Percentiles rank a stretch among this genome's conserved stretches.
Evolutionary conservation across 2,888 invertebrate species (phyloP).

Genomic region (Callyntrura sp.): DNA sequence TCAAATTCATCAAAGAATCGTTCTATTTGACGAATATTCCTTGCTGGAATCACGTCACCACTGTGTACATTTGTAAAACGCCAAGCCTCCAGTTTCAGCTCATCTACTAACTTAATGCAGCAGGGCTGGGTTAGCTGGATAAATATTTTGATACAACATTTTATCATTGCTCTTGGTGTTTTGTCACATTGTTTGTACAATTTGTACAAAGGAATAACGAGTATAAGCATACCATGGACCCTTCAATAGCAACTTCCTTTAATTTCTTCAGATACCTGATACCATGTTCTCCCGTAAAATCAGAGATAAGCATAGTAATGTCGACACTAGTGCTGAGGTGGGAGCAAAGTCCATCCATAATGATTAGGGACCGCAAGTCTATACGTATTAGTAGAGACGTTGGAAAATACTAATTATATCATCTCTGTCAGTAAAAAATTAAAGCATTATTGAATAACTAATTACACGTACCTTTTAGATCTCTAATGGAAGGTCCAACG

Average conservation of each 20-base stretch:
- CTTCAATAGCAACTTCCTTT: slow-evolving; percentile 65
- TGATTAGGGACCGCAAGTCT: slow-evolving; percentile 53
- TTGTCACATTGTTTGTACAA: not conserved
- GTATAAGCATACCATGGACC: slow-evolving; percentile 65
- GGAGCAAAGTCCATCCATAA: slow-evolving; percentile 68
- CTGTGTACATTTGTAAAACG: slow-evolving; percentile 57
- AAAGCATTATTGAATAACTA: not conserved
- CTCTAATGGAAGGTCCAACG: slow-evolving; percentile 61
- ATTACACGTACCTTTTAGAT: slow-evolving; percentile 65
- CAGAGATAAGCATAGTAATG: slow-evolving; percentile 58
- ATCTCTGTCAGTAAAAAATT: not conserved
- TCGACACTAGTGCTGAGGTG: slow-evolving; percentile 58
- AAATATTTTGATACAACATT: too few species aligned
- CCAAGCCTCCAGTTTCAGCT: slow-evolving; percentile 65
- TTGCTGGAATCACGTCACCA: slow-evolving; percentile 47
- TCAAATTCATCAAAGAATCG: slow-evolving; percentile 62
- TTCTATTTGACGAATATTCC: slow-evolving; percentile 64
- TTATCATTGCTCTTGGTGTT: too few species aligned
- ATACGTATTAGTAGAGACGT: too few species aligned
- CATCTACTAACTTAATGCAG: slow-evolving; percentile 51
- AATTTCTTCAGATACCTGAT: slow-evolving; percentile 39
- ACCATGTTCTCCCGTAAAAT: slow-evolving; percentile 58
- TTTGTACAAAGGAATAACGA: too few species aligned
- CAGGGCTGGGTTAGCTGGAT: slow-evolving; percentile 56
- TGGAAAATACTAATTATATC: too few species aligned